Percentiles rank a stretch among this genome's conserved stretches.
Conservation (phyloP, 2,797 vertebrate genomes). For the Peromyscus attwateri region DNA sequence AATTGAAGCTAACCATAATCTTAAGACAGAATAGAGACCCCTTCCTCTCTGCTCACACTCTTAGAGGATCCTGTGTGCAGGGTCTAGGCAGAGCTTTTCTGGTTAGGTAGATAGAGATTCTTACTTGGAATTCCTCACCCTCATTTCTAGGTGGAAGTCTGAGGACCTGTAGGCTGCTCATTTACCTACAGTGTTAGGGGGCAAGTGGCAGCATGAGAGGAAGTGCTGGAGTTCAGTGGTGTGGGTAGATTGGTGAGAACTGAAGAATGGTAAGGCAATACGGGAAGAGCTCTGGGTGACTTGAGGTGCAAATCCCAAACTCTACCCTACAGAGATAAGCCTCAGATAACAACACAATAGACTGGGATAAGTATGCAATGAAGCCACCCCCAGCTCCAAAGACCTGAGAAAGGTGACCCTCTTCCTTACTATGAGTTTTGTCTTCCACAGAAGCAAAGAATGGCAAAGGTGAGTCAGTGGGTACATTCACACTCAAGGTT, state of each 20-base stretch:
- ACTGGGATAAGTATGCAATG: background rate
- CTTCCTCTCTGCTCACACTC: background rate
- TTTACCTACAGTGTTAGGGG: fast-evolving
- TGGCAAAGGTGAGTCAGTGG: background rate
- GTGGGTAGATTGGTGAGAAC: background rate
- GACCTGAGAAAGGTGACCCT: no score
- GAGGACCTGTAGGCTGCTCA: fast-evolving
- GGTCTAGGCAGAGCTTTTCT: background rate
- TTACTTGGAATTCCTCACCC: background rate
- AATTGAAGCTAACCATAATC: background rate
- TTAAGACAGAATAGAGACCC: background rate
- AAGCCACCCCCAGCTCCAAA: background rate
- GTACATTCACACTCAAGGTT: background rate
- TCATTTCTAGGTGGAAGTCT: background rate
- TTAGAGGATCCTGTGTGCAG: background rate
- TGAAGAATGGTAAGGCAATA: background rate
- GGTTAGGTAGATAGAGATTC: background rate
- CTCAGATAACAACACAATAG: no score
- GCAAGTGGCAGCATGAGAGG: background rate
- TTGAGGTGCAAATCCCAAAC: background rate
- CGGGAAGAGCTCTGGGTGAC: fast-evolving
- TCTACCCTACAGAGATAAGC: background rate
- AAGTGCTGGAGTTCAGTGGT: background rate
- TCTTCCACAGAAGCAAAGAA: background rate
- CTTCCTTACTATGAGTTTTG: background rate